Base-by-base conservation (phyloP, 2,888 invertebrate genomes). In the Darwinula stevensoni region DNA sequence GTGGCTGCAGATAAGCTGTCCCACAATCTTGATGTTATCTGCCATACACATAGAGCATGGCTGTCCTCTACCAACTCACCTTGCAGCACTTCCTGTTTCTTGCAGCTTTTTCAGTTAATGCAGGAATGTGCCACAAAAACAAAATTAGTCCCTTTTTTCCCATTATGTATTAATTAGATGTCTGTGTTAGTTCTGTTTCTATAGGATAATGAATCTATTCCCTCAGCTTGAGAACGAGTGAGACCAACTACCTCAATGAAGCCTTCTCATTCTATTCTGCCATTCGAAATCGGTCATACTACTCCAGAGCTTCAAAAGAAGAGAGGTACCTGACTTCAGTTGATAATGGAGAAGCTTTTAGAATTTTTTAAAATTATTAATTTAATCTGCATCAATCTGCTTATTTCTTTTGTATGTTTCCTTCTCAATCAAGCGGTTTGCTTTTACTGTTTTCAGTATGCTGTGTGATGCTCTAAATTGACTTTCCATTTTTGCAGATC, bases 201-300 rank as follows among this genome's bases (percentile, higher is more conserved):
- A 35, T 37, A n/a, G n/a, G n/a, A n/a, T n/a, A n/a, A n/a, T n/a
- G n/a, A n/a, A n/a, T n/a, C n/a, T n/a, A 41, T 39, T 35, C 16
- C 58, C 63, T 27, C 53, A 82, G 82, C 52, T 61, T 91, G 46
- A 62, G 88, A 46, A 91, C 91, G 38, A 88, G 88, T 54, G 88
- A 91, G 57, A 82, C 82, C 22, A 78, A 76, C 53, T 91, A 88
- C 54, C 59, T 91, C 44, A 76, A 78, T 51, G 91, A 91, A 58
- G 84, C 91, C 31, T 86, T 72, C 53, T 76, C 84, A 35, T 91
- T 91, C 56, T 91, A 91, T 60, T 72, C 76, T 31, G 88, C 91
- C 12, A 91, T 91, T 43, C 59, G 86, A 42, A 76, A 78, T 37
- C 60, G 91, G 43, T 76, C 76, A 14, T 91, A 91, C 51, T 91